Evolutionary conservation across 2,888 invertebrate genomes (phyloP).

Genomic region (Drosophila crucigera): DNA sequence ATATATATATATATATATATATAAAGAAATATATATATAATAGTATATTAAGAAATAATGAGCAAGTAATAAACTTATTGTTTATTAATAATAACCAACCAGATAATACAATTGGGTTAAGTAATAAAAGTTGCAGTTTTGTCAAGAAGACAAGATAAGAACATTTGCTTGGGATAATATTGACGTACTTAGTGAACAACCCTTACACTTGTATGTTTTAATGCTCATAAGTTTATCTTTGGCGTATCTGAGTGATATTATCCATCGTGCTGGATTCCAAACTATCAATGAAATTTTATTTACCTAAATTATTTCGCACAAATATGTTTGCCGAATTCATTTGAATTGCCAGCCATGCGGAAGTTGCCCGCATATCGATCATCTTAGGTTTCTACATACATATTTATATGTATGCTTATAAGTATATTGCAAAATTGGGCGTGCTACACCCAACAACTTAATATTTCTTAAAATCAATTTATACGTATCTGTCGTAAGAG

Average conservation of each 20-base stretch:
- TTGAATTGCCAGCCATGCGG: slow-evolving; percentile 60
- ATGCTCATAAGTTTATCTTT: slow-evolving; percentile 4
- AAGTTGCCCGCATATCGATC: slow-evolving; percentile 39
- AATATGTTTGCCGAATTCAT: slow-evolving; percentile 61
- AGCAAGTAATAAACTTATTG: too few relatives aligned
- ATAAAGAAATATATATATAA: too few relatives aligned
- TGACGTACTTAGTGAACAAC: background rate
- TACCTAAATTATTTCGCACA: slow-evolving; percentile 65
- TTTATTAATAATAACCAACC: too few relatives aligned
- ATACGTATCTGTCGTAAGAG: background rate
- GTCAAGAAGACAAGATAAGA: background rate
- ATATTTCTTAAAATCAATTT: background rate
- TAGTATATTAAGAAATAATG: too few relatives aligned
- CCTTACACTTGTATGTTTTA: slow-evolving; percentile 9
- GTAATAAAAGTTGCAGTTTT: background rate
- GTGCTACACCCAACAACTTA: background rate
- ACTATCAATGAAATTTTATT: slow-evolving; percentile 59
- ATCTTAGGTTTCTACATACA: background rate
- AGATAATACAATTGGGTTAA: too few relatives aligned
- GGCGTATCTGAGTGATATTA: slow-evolving; percentile 4
- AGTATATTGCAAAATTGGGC: slow-evolving; percentile 1
- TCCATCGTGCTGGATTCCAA: slow-evolving; percentile 11
- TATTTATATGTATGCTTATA: background rate
- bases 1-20: too few relatives aligned
- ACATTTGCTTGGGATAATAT: background rate